Conservation (phyloP, 2,888 invertebrate genomes). For the Brenthis ino region DNA sequence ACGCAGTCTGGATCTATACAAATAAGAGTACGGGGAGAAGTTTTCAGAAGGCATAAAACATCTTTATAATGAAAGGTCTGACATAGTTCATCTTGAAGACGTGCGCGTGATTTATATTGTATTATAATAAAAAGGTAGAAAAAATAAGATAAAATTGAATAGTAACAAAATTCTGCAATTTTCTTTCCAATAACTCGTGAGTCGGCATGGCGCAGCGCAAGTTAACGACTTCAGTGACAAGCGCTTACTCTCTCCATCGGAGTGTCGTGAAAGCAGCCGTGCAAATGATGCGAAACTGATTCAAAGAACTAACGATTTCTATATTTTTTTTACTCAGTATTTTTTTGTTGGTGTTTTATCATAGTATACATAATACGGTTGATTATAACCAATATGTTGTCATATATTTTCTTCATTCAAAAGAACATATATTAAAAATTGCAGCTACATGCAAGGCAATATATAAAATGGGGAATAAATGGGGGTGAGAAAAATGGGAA, state of each 20-base stretch:
- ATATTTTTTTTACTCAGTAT: not conserved
- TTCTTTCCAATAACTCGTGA: conserved; percentile 60
- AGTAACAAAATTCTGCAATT: conserved; percentile 37
- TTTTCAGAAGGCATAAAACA: too few species aligned
- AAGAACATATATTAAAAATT: too few species aligned
- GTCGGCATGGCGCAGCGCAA: conserved; percentile 41
- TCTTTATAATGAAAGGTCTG: too few species aligned
- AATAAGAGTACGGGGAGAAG: too few species aligned
- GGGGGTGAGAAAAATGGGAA: too few species aligned
- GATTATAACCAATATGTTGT: too few species aligned
- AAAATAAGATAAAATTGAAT: conserved; percentile 21
- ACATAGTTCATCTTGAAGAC: not conserved
- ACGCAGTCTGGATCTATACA: too few species aligned
- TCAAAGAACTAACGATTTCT: conserved; percentile 3
- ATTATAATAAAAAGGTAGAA: not conserved
- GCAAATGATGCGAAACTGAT: conserved; percentile 15
- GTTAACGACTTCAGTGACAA: conserved; percentile 50
- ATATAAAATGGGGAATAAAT: too few species aligned
- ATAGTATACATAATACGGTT: too few species aligned
- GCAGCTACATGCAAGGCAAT: too few species aligned
- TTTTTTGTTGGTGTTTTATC: too few species aligned
- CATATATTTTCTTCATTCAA: too few species aligned
- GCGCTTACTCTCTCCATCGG: conserved; percentile 37
- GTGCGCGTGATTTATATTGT: conserved; percentile 8
- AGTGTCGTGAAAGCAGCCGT: conserved; percentile 15